These are phyloP conservation scores for Typhlomys cinereus DNA, from an alignment of 2,113 vertebrate species.

Conservation along the genomic window DNA sequence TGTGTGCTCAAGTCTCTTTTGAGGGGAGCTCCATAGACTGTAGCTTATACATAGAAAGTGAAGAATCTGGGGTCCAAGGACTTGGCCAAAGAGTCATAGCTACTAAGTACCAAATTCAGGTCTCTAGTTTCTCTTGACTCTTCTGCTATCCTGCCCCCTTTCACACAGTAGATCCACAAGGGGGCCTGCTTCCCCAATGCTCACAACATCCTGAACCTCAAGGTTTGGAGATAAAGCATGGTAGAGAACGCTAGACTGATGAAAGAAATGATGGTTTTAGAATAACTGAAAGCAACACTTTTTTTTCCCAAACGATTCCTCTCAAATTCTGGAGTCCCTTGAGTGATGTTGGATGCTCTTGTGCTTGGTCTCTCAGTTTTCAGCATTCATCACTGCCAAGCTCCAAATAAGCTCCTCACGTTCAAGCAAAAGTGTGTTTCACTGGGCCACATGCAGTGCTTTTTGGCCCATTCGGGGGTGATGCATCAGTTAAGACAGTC, in stretches of 20 bases:
- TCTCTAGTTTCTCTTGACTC: not conserved
- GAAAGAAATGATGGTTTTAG: not conserved
- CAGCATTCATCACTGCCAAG: not conserved
- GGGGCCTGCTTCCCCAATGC: not conserved
- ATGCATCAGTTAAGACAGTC: constrained; percentile 71
- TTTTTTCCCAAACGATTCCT: not conserved
- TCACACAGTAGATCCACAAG: not conserved
- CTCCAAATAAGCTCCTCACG: constrained; percentile 73
- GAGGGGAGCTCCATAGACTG: not conserved
- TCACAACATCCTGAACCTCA: not conserved
- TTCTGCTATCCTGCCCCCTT: not conserved
- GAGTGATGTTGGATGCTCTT: not conserved
- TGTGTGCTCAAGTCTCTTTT: not conserved
- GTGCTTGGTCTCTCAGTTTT: not conserved
- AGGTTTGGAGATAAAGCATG: not conserved
- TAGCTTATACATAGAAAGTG: not conserved
- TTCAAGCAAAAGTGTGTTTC: constrained; percentile 64
- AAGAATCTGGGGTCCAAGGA: not conserved
- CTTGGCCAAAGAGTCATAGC: not conserved
- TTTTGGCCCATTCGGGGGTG: constrained; percentile 55
- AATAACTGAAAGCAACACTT: not conserved
- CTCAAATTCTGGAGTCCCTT: not conserved
- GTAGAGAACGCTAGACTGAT: not conserved
- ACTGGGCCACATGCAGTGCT: constrained; percentile 33
- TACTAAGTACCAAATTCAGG: not conserved